Conservation (phyloP, 2,113 vertebrate genomes). For the Vombatus ursinus region DNA sequence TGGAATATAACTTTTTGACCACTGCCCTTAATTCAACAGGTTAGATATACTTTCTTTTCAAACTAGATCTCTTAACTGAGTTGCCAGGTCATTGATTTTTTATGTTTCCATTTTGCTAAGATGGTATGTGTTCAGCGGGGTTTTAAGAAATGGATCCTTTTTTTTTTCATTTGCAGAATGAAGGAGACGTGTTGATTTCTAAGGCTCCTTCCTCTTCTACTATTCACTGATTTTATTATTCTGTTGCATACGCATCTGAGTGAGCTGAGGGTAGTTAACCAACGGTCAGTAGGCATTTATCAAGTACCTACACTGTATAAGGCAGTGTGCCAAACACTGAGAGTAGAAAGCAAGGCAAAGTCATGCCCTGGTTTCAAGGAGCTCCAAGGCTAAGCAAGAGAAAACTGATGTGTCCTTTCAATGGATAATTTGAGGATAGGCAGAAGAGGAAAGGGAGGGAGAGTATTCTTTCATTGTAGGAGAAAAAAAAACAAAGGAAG, state of each 20-base stretch:
- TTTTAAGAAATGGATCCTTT: neutral
- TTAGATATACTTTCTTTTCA: neutral
- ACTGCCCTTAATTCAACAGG: neutral
- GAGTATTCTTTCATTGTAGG: neutral
- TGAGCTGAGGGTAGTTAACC: neutral
- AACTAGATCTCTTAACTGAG: neutral
- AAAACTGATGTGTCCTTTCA: neutral
- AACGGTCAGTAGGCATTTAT: neutral
- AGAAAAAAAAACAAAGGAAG: neutral
- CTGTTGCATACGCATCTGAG: neutral
- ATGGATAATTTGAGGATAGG: neutral
- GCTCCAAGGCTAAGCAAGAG: neutral
- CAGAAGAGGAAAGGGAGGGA: neutral
- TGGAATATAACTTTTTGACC: neutral
- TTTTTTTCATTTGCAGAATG: neutral
- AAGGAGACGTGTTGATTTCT: no score
- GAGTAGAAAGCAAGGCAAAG: neutral
- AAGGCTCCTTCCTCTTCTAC: no score
- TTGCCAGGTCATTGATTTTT: neutral
- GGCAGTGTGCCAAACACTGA: neutral
- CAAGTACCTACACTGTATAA: neutral
- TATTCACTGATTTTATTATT: neutral
- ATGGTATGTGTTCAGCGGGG: neutral
- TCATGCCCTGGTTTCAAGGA: neutral
- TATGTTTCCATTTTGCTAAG: neutral